These are phyloP conservation scores for Sisyra nigra DNA, from an alignment of 2,888 invertebrate species.

Conservation along the genomic window DNA sequence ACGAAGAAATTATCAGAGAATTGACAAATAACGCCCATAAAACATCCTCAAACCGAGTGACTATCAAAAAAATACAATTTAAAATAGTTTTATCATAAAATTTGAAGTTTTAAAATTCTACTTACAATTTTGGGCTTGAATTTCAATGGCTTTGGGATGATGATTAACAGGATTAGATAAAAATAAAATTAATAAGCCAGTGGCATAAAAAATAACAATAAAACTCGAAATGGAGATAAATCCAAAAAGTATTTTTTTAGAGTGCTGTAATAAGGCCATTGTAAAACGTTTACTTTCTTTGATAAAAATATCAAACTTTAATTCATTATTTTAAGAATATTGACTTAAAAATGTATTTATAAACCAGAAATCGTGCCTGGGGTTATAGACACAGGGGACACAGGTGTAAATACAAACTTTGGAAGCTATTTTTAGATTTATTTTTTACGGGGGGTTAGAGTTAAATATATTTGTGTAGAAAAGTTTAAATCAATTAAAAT, in stretches of 20 bases:
- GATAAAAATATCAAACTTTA: too few species aligned
- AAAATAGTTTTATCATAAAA: neutral
- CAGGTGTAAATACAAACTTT: too few species aligned
- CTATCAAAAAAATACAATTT: neutral
- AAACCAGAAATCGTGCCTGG: too few species aligned
- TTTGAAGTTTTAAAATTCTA: neutral
- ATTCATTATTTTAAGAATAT: too few species aligned
- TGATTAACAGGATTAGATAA: slow-evolving; percentile 1
- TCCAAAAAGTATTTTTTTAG: slow-evolving; percentile 1
- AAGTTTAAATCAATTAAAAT: too few species aligned
- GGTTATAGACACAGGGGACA: too few species aligned
- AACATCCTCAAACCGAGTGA: neutral
- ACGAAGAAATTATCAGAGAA: neutral
- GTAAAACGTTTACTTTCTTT: neutral
- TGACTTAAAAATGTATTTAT: too few species aligned
- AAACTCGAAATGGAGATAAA: neutral
- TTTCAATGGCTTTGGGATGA: neutral
- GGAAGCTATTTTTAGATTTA: too few species aligned
- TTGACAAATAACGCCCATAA: neutral
- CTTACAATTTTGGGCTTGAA: neutral
- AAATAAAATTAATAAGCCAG: slow-evolving; percentile 1
- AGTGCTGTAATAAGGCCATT: neutral
- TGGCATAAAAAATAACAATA: slow-evolving; percentile 1
- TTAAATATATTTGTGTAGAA: too few species aligned
- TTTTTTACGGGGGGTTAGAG: too few species aligned